Base-by-base conservation (phyloP, 2,113 vertebrate genomes). In the Cyphomyrus plagiostoma region DNA sequence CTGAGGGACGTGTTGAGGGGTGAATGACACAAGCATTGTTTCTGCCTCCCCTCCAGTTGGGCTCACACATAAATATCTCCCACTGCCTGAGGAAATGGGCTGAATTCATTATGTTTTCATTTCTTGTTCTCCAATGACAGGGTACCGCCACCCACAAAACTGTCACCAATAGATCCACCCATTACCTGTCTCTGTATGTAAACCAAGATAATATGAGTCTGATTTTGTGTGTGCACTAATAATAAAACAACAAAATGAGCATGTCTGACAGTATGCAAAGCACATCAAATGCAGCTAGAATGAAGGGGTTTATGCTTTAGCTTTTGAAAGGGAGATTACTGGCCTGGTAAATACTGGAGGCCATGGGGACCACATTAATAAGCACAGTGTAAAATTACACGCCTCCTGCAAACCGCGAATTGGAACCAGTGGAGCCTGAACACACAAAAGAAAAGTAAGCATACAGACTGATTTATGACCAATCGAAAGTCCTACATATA, bases 401-500 rank as follows among this genome's bases (percentile, higher is more conserved):
- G 35, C 74, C 74, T 42, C 74, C 74, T 42, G 74, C 74, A 80
- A 80, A 80, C 30, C 35, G 35, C 35, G 35, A 80, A 80, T 42
- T 80, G 74, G 74, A 80, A 19, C 74, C 74, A 19, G 35, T 80
- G 74, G 35, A 80, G 74, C 35, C 74, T 80, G 17, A 35, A 80
- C 74, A 80, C 74, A 42, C 74, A 80, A 17, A 80, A 35, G 35
- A 15, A 80, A 35, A 80, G 30, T 19, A 80, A 80, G 46, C 13
- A 23, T 53, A 9, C n/a, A 17, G 86, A 50, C 86, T 17, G 48
- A 88, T 88, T 88, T 66, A 35, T 50, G 66, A 50, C 66, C 48
- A 26, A 80, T 88, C 66, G 70, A 88, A 88, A 35, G 23, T 77
- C 56, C 58, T 56, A 53, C 87, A 45, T 48, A 26, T 45, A 91